Percentiles rank a stretch among this genome's conserved stretches.
phyloP scores from a whole-genome alignment of 1,140 invertebrate genomes.

The Helicorthomorpha holstii region DNA sequence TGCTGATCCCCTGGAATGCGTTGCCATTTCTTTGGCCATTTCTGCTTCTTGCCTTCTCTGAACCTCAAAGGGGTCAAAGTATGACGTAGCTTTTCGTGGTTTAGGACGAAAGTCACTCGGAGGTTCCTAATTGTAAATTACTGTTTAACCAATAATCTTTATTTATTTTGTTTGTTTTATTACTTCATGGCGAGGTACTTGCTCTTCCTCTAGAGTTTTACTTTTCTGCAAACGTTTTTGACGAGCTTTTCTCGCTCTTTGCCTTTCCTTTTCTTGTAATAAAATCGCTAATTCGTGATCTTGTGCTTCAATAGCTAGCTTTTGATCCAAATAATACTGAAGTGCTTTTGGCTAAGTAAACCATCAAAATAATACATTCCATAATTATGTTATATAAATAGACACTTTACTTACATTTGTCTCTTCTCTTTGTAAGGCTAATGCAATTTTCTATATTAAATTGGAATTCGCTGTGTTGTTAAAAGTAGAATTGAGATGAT shows the following conservation, averaged over 20 bases:
- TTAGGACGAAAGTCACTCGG: too few species aligned
- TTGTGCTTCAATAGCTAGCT: constrained; percentile 72
- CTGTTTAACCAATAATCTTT: too few species aligned
- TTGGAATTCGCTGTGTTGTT: background rate
- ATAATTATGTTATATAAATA: background rate
- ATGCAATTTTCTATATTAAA: background rate
- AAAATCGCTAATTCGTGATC: constrained; percentile 75
- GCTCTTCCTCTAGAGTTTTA: too few species aligned
- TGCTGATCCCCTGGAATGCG: too few species aligned
- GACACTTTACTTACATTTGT: background rate
- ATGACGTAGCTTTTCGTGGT: too few species aligned
- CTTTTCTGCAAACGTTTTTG: constrained; percentile 43
- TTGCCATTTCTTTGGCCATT: too few species aligned
- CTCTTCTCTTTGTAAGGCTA: background rate
- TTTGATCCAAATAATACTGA: constrained; percentile 46
- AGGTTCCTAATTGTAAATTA: too few species aligned
- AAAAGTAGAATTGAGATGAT: too few species aligned
- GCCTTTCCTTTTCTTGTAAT: constrained; percentile 67
- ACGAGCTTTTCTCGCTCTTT: constrained; percentile 43
- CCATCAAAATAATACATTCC: background rate
- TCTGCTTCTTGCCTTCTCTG: too few species aligned
- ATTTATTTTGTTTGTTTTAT: too few species aligned
- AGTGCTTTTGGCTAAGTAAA: constrained; percentile 29
- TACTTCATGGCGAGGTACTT: too few species aligned
- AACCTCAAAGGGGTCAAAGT: too few species aligned